Percentiles rank a stretch among this genome's conserved stretches.
These are phyloP conservation scores for Tinamus major DNA, from an alignment of 2,797 vertebrate species.

Conservation along the genomic window DNA sequence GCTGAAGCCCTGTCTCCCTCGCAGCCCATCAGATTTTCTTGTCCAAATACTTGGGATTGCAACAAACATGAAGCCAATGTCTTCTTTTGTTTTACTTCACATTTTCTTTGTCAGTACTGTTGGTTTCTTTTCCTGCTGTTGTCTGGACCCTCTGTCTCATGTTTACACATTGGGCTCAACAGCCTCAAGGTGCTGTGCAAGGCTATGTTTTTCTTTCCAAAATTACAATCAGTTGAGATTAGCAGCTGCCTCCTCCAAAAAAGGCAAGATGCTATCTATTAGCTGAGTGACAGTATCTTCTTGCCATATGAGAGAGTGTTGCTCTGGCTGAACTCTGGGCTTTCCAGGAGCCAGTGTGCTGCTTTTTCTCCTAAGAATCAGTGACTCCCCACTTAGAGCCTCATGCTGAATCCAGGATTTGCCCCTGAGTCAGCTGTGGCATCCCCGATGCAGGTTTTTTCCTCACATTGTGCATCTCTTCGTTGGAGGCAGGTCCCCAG, in stretches of 20 bases:
- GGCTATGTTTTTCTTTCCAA: background rate
- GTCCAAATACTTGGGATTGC: background rate
- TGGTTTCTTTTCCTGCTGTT: background rate
- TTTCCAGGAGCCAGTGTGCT: background rate
- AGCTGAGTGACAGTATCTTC: background rate
- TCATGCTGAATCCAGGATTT: background rate
- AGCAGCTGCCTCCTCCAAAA: background rate
- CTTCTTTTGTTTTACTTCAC: background rate
- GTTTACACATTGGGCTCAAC: background rate
- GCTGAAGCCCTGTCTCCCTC: background rate
- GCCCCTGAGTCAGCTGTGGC: accelerated
- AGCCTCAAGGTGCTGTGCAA: background rate
- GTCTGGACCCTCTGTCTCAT: background rate
- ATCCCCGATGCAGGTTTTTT: background rate
- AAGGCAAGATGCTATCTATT: background rate
- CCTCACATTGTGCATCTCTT: background rate
- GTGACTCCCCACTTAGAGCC: background rate
- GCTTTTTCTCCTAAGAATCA: background rate
- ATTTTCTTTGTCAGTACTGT: background rate
- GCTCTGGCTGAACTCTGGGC: background rate
- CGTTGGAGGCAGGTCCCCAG: background rate
- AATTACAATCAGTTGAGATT: background rate
- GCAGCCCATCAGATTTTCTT: background rate
- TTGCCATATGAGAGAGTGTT: background rate
- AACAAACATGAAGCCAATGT: background rate